Evolutionary conservation across 2,888 invertebrate species (phyloP).

Genomic region (Rhagonycha lutea): DNA sequence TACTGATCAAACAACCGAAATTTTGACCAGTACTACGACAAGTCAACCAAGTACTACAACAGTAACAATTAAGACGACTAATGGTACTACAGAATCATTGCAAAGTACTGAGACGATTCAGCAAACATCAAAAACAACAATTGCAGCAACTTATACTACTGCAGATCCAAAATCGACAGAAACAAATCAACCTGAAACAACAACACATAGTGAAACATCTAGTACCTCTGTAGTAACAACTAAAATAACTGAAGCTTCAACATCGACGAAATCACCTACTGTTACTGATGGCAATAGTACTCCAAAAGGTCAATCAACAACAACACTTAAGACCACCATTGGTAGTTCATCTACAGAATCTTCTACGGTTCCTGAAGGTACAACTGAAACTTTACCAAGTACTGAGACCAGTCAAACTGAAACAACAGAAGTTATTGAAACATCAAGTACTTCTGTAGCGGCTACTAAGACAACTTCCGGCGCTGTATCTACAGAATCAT

Average conservation of each 20-base stretch:
- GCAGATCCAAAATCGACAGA: too few species aligned
- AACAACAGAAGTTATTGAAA: neutral
- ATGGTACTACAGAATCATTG: too few species aligned
- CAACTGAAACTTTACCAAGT: neutral
- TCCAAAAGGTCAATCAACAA: too few species aligned
- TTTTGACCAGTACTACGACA: neutral
- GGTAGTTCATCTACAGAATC: neutral
- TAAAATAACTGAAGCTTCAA: neutral
- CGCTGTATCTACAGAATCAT: conserved; percentile 31
- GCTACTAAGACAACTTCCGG: conserved; percentile 20
- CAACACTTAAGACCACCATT: neutral
- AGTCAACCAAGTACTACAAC: neutral
- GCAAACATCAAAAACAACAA: too few species aligned
- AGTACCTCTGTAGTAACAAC: neutral
- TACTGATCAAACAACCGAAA: neutral
- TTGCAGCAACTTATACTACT: too few species aligned
- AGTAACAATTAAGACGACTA: neutral
- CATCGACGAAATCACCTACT: too few species aligned
- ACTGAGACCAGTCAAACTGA: neutral
- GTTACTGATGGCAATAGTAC: too few species aligned
- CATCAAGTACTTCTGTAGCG: neutral
- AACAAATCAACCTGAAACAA: neutral
- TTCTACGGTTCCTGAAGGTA: neutral
- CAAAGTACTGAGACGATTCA: too few species aligned
- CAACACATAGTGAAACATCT: neutral